A percentile compares a stretch with the other conserved stretches of the same genome.
Evolutionary conservation across 37 sponge, comb jelly and placozoan species (phyloP).

Genomic region (Corticium candelabrum): DNA sequence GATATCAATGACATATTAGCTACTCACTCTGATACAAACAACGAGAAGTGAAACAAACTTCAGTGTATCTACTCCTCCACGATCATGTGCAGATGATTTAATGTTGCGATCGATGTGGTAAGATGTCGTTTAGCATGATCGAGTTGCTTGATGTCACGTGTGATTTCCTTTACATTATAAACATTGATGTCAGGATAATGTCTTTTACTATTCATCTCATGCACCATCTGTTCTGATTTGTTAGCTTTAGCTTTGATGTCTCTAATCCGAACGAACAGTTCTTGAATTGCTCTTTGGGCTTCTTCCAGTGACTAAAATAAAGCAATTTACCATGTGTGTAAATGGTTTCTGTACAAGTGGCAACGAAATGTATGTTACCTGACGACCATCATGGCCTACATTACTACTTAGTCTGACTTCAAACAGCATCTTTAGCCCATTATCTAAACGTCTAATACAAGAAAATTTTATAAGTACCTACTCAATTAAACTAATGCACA

Average conservation of each 20-base stretch:
- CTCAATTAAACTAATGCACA: neutral
- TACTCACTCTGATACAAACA: neutral
- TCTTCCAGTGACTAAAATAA: constrained; percentile 67
- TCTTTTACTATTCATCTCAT: constrained; percentile 5
- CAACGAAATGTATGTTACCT: constrained; percentile 17
- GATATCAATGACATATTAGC: neutral
- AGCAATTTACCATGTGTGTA: constrained; percentile 9
- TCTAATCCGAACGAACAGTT: constrained; percentile 80
- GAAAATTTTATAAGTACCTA: neutral
- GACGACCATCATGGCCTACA: constrained; percentile 74
- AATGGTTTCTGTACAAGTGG: neutral
- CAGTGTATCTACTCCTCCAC: constrained; percentile 78
- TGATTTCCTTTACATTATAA: constrained; percentile 84
- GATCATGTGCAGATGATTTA: constrained; percentile 85
- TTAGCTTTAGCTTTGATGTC: constrained; percentile 96
- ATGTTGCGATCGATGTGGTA: constrained; percentile 85
- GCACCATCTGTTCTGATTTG: constrained; percentile 66
- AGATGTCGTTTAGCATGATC: constrained; percentile 95
- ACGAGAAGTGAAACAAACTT: constrained; percentile 31
- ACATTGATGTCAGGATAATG: constrained; percentile 12
- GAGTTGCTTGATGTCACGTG: constrained; percentile 93
- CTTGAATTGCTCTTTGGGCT: constrained; percentile 78
- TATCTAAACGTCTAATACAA: constrained; percentile 77
- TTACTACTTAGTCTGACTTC: constrained; percentile 80
- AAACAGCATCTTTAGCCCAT: constrained; percentile 43